Conservation (phyloP, 2,888 invertebrate genomes). For the Pseudococcus longispinus region DNA sequence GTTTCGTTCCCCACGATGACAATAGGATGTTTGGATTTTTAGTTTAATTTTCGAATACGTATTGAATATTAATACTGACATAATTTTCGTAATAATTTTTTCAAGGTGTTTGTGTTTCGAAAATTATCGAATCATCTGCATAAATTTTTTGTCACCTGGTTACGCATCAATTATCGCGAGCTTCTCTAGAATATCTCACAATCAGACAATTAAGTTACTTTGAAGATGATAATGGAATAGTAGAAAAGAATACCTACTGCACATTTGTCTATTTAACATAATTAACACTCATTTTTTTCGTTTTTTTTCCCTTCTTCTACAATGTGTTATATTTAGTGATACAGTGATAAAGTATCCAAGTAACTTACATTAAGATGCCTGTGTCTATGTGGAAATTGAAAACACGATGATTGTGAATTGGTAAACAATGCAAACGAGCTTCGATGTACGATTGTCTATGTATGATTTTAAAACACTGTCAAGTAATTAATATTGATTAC, state of each 20-base stretch:
- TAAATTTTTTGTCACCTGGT: background rate
- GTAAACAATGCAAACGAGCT: conserved; percentile 13
- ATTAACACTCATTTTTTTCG: background rate
- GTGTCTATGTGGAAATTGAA: background rate
- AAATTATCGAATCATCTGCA: background rate
- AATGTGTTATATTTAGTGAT: background rate
- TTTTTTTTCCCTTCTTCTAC: background rate
- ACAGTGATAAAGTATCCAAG: background rate
- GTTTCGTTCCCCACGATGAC: no score
- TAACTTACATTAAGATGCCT: background rate
- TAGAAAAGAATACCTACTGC: background rate
- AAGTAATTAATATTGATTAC: conserved; percentile 32
- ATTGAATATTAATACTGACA: no score
- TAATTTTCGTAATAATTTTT: no score
- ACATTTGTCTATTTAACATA: background rate
- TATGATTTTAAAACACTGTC: background rate
- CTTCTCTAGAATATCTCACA: background rate
- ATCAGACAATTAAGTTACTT: background rate
- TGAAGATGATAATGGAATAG: background rate
- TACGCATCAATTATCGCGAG: background rate
- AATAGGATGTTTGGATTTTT: no score
- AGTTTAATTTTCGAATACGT: no score
- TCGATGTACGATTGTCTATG: background rate
- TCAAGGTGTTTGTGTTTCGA: background rate
- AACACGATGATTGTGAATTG: conserved; percentile 20